Evolutionary conservation across 2,797 vertebrate genomes (phyloP).

Genomic region (Acrocephalus scirpaceus): DNA sequence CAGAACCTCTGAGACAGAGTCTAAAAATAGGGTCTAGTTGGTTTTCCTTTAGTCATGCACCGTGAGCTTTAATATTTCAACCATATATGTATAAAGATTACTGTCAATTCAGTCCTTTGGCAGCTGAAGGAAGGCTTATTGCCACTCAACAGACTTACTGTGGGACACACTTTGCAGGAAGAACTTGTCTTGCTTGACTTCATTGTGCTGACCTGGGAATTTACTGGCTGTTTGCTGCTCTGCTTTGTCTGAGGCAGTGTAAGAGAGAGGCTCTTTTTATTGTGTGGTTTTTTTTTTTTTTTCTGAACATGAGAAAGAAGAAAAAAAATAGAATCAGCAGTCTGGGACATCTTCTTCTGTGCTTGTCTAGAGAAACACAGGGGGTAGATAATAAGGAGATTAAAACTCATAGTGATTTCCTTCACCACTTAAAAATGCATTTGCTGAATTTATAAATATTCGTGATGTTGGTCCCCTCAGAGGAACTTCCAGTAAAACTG

Average conservation of each 20-base stretch:
- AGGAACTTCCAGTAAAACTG: not conserved
- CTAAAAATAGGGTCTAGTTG: not conserved
- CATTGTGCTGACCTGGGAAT: not conserved
- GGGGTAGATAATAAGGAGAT: not conserved
- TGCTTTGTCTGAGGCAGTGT: not conserved
- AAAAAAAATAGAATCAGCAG: not conserved
- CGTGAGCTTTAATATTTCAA: not conserved
- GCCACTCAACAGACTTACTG: not conserved
- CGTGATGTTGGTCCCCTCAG: not conserved
- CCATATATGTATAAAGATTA: not conserved
- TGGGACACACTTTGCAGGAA: not conserved
- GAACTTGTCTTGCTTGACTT: not conserved
- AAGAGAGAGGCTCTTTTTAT: not conserved
- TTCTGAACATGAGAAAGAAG: not conserved
- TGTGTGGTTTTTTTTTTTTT: not conserved
- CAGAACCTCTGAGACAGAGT: not conserved
- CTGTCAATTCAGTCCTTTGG: not conserved
- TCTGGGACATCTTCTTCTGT: not conserved
- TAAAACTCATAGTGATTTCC: not conserved
- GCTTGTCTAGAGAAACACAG: not conserved
- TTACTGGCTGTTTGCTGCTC: not conserved
- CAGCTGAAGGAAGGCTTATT: not conserved
- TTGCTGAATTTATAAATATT: not conserved
- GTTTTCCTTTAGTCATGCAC: constrained; percentile 2
- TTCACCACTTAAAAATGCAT: not conserved